Evolutionary conservation across 2,888 invertebrate species (phyloP).

Genomic region (Philhelius pedissequus): DNA sequence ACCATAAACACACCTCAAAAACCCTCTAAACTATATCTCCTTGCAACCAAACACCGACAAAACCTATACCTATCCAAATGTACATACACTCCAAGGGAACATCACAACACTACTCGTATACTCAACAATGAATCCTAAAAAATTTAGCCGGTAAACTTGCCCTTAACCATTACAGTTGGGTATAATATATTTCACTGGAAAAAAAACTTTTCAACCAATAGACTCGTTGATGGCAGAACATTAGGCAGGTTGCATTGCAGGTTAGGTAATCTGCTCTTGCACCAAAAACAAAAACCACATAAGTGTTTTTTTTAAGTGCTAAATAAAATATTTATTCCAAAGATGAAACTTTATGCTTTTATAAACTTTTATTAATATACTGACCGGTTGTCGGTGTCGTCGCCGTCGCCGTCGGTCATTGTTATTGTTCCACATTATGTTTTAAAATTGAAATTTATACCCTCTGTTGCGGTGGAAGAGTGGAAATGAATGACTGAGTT

Average conservation of each 20-base stretch:
- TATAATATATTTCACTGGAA: too few relatives aligned
- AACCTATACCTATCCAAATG: too few relatives aligned
- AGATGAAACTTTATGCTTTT: slow-evolving; percentile 24
- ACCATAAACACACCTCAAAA: too few relatives aligned
- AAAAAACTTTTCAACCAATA: neutral
- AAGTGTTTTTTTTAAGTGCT: slow-evolving; percentile 29
- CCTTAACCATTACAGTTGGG: neutral
- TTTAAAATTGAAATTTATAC: slow-evolving; percentile 5
- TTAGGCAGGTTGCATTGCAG: too few relatives aligned
- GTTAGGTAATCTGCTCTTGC: neutral
- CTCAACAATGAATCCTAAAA: neutral
- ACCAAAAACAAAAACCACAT: neutral
- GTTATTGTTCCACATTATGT: slow-evolving; percentile 8
- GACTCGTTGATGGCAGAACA: neutral
- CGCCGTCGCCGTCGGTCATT: neutral
- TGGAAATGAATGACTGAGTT: neutral
- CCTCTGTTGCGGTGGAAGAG: neutral
- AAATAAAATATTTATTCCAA: slow-evolving; percentile 36
- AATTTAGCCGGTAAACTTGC: neutral
- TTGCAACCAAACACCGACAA: neutral
- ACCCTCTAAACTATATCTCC: too few relatives aligned
- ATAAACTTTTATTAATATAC: neutral
- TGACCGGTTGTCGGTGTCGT: neutral
- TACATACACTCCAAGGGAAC: too few relatives aligned
- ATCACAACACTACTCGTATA: neutral